A percentile compares a stretch with the other conserved stretches of the same genome.
Conservation (phyloP, 2,797 vertebrate species). For the Sebastiscus albofasciatus region DNA sequence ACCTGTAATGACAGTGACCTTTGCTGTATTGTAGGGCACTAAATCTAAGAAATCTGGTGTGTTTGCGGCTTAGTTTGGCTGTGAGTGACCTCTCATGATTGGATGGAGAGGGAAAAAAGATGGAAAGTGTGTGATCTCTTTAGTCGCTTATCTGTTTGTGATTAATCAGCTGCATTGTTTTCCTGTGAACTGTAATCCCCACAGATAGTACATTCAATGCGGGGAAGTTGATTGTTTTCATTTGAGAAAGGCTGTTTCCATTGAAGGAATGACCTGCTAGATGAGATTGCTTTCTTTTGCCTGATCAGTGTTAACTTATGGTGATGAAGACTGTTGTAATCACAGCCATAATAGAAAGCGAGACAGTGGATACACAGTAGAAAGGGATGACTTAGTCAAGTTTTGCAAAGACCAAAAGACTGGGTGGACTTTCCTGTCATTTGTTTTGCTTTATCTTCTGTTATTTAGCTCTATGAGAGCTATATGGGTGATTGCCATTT, state of each 20-base stretch:
- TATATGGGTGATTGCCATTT: background rate
- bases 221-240: slow-evolving; percentile 50
- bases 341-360: background rate
- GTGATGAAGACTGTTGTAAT: slow-evolving; percentile 13
- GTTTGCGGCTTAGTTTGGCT: background rate
- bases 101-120: slow-evolving; percentile 2
- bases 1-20: background rate
- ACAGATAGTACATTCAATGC: slow-evolving; percentile 1
- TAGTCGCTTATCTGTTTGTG: slow-evolving; percentile 34
- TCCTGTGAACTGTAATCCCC: slow-evolving; percentile 19
- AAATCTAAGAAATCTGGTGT: background rate
- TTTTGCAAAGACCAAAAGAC: background rate
- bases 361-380: background rate
- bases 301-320: slow-evolving; percentile 7
- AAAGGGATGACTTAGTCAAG: background rate
- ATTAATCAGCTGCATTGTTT: slow-evolving; percentile 58
- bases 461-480: background rate
- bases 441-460: background rate
- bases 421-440: background rate
- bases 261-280: slow-evolving; percentile 22
- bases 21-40: background rate
- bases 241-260: slow-evolving; percentile 13
- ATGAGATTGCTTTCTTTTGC: slow-evolving; percentile 40
- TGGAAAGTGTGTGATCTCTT: slow-evolving; percentile 36
- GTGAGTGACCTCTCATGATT: slow-evolving; percentile 26